phyloP scores from a whole-genome alignment of 1,140 invertebrate genomes.

The Pseudomyrmex sp. region DNA sequence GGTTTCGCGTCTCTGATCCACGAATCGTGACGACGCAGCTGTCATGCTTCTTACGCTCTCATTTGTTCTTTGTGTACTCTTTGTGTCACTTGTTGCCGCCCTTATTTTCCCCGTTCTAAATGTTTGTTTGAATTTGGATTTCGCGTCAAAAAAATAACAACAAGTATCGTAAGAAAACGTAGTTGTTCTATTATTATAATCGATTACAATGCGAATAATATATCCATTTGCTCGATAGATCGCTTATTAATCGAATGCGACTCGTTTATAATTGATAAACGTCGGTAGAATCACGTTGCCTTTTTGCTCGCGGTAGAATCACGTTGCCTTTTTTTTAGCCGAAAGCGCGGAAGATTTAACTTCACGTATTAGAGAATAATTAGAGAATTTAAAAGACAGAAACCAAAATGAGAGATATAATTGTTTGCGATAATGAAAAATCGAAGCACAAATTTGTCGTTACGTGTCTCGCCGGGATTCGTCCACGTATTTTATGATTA shows the following conservation, averaged over 20 bases:
- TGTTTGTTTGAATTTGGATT: neutral
- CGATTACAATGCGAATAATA: neutral
- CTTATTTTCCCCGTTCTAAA: neutral
- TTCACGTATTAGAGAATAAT: neutral
- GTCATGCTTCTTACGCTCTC: neutral
- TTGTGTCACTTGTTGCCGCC: conserved; percentile 32
- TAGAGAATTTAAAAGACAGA: too few relatives aligned
- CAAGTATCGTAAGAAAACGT: too few relatives aligned
- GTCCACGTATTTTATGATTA: neutral
- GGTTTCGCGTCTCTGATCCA: neutral
- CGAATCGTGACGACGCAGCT: conserved; percentile 10
- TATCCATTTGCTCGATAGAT: conserved; percentile 4
- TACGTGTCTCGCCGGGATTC: too few relatives aligned
- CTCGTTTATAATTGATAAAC: neutral
- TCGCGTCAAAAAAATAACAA: neutral
- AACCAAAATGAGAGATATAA: too few relatives aligned
- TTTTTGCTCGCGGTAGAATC: conserved; percentile 10
- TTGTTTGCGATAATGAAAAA: neutral
- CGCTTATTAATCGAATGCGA: conserved; percentile 52
- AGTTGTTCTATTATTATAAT: neutral
- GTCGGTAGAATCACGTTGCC: conserved; percentile 22
- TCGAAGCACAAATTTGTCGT: too few relatives aligned
- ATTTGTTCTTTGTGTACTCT: neutral
- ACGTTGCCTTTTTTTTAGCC: neutral
- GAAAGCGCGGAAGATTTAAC: neutral